Evolutionary conservation across 2,888 invertebrate species (phyloP), one percentile per base, ranked within the genome.

Genomic region (Ennomos erosarius): DNA sequence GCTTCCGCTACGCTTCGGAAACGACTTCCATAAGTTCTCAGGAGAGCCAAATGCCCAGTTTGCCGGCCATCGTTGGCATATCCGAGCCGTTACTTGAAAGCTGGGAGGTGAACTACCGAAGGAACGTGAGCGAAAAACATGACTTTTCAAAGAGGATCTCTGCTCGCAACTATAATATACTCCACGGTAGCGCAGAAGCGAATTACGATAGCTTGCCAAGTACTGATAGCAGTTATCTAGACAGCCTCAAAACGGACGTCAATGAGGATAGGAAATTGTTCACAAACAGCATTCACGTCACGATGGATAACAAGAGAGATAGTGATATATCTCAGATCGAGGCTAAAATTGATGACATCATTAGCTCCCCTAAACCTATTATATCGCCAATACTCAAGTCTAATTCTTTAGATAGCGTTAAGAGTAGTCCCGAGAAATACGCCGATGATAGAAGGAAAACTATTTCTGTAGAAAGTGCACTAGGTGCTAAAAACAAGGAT

Each of bases 1-100:
- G 96, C 74, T 96, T 96, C 83, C 94, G 94, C 73, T 93, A 93
- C 76, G 92, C 93, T 64, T 93, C 93, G 36, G 93, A 94, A 69
- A 82, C 88, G 9, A 81, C 88, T 55, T 91, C 92, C 3, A 85
- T 90, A 55, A 88, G 89, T 67, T 91, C 90, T 13, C 92, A 92
- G 62, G 93, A 92, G 60, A 90, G 84, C 66, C 92, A 92, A 67
- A 85, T 93, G 88, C 92, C 93, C 13, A 93, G 93, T 78, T 78
- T 93, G 47, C 93, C 93, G 11, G 90, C 92, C 11, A 90, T 92
- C 9, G 91, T 92, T 11, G 93, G 93, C 10, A 92, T 92, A 57
- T 91, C 93, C 1, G 93, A 93, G 71, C 92, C 93, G 1, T 68
- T 92, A 26, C 76, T 93, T 38, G 91, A 93, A 75, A 93, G 92